Base-by-base conservation (phyloP, 2,113 vertebrate species). In the Choloepus hoffmanni region DNA sequence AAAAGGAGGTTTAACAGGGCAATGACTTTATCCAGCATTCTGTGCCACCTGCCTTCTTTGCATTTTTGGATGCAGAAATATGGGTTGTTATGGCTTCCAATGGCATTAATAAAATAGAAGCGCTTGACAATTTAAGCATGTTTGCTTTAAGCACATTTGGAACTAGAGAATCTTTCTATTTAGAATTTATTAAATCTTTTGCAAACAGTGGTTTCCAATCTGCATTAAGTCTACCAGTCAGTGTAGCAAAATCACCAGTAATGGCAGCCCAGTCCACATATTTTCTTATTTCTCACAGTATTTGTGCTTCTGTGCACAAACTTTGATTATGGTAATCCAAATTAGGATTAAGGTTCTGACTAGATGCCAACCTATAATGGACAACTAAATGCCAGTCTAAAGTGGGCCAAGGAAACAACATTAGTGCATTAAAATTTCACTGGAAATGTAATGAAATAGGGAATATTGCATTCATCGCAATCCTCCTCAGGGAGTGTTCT, bases 61-160 rank as follows among this genome's bases (percentile, higher is more conserved):
- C 62, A 62, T 43, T 90, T 96, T 94, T 85, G 65, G 12, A 60
- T 72, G 33, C 19, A 60, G 92, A 93, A 93, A 92, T 89, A 68
- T 95, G 78, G 67, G 48, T 68, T 89, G 50, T 58, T 84, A 19
- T 70, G 36, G 36, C 58, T 86, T 78, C 26, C 45, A 89, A 1
- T 43, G 8, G 10, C 50, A 7, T 28, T 83, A 72, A 78, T 87
- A 48, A 92, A 87, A 79, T 55, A 33, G 28, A 88, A 85, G 28
- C 45, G 43, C 36, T 58, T 70, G 33, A 8, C 90, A 50, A 16
- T 76, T 76, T 76, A 50, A 48, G 7, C 58, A 68, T n/a, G 48
- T 74, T 96, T 89, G 6, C 70, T 94, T 87, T 26, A 55, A 63
- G 12, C 53, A 85, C 12, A 45, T 85, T 83, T 84, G 24, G 33